A percentile compares a stretch with the other conserved stretches of the same genome.
These are phyloP conservation scores for Zele albiditarsus DNA, from an alignment of 2,888 invertebrate species.

Conservation along the genomic window DNA sequence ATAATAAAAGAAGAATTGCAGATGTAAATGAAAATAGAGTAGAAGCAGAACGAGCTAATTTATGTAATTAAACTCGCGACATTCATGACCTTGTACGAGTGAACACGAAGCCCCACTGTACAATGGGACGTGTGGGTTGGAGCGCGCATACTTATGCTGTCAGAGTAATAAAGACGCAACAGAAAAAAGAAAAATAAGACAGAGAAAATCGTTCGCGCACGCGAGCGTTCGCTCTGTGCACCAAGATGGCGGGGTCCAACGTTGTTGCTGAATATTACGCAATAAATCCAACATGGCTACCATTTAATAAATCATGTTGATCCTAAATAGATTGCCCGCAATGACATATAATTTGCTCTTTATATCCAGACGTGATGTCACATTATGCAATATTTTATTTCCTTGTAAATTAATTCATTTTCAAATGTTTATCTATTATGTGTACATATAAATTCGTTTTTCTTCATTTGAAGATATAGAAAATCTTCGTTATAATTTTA, in stretches of 20 bases:
- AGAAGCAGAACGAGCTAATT: constrained; percentile 60
- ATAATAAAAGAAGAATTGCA: constrained; percentile 27
- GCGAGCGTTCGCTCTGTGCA: constrained; percentile 1
- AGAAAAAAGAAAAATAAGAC: neutral
- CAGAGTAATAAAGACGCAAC: constrained; percentile 3
- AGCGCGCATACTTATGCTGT: constrained; percentile 37
- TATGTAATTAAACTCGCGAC: constrained; percentile 68
- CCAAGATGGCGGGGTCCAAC: constrained; percentile 55
- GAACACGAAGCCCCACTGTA: constrained; percentile 53
- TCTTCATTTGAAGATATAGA: too few species aligned
- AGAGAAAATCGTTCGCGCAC: neutral
- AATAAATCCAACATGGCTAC: constrained; percentile 52
- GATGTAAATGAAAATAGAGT: constrained; percentile 28
- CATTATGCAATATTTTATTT: constrained; percentile 43
- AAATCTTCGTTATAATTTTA: too few species aligned
- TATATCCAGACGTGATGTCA: constrained; percentile 50
- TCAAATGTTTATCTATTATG: neutral
- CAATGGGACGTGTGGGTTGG: constrained; percentile 51
- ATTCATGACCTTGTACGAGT: constrained; percentile 66
- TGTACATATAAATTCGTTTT: neutral
- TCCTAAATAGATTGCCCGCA: constrained; percentile 67
- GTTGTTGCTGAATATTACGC: constrained; percentile 44
- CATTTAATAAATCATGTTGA: constrained; percentile 61
- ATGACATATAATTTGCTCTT: constrained; percentile 64
- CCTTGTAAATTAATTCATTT: neutral